These are phyloP conservation scores for Chlorops oryzae DNA, from an alignment of 1,140 invertebrate genomes.

Conservation along the genomic window DNA sequence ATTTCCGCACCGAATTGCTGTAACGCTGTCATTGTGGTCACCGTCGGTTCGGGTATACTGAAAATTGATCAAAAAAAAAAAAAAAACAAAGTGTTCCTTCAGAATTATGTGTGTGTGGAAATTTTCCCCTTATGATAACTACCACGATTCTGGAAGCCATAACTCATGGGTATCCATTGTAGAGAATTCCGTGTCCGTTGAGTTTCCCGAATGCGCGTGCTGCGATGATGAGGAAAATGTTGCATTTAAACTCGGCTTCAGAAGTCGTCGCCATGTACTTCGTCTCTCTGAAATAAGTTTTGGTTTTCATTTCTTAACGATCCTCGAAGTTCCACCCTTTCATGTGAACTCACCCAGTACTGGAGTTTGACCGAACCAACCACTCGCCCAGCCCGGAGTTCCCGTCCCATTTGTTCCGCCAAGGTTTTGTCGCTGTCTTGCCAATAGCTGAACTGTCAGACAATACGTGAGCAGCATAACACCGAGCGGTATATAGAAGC, in stretches of 20 bases:
- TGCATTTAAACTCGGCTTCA: conserved; percentile 49
- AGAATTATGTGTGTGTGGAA: too few species aligned
- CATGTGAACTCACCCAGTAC: conserved; percentile 50
- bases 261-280: conserved; percentile 58
- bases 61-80: too few species aligned
- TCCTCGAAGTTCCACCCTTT: neutral
- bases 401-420: conserved; percentile 49
- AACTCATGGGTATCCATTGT: conserved; percentile 72
- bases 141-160: conserved; percentile 69
- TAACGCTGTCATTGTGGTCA: conserved; percentile 71
- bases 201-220: conserved; percentile 66
- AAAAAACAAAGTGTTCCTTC: too few species aligned
- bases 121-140: conserved; percentile 5
- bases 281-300: conserved; percentile 56
- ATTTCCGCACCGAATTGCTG: conserved; percentile 78
- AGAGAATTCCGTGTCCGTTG: conserved; percentile 73
- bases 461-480: conserved; percentile 93
- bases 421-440: conserved; percentile 68
- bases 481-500: conserved; percentile 90
- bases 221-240: conserved; percentile 52
- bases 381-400: conserved; percentile 54
- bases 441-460: conserved; percentile 77
- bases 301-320: too few species aligned
- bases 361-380: conserved; percentile 56
- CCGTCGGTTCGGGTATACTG: conserved; percentile 58